Evolutionary conservation across 2,888 invertebrate species (phyloP).

Genomic region (Teleiodes luculella): DNA sequence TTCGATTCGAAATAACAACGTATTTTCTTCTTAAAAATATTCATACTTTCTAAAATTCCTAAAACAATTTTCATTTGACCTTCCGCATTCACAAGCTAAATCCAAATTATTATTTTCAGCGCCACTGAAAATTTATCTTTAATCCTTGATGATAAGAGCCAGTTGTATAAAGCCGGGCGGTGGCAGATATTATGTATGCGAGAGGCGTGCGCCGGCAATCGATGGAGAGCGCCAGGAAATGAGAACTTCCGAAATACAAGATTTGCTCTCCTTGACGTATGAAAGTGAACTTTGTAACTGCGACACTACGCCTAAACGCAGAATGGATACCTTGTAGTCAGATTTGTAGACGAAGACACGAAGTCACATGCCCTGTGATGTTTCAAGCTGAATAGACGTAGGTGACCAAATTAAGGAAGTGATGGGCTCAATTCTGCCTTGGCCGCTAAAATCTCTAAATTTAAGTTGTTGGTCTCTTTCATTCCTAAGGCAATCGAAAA

Average conservation of each 20-base stretch:
- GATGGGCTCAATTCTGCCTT: too few species aligned
- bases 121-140: slow-evolving; percentile 22
- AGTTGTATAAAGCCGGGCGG: slow-evolving; percentile 12
- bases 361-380: too few species aligned
- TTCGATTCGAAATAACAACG: too few species aligned
- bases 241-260: slow-evolving; percentile 36
- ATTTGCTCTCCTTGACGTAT: not conserved
- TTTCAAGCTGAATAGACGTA: too few species aligned
- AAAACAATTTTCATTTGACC: slow-evolving; percentile 23
- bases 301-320: too few species aligned
- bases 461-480: too few species aligned
- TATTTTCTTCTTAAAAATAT: too few species aligned
- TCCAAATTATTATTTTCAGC: not conserved
- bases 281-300: not conserved
- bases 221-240: slow-evolving; percentile 47
- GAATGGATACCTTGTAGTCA: too few species aligned
- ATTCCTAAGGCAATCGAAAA: too few species aligned
- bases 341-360: too few species aligned
- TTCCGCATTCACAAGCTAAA: slow-evolving; percentile 35
- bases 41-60: not conserved
- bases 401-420: too few species aligned
- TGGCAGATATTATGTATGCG: slow-evolving; percentile 48
- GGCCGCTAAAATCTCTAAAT: too few species aligned
- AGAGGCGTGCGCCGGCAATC: slow-evolving; percentile 47
- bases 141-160: slow-evolving; percentile 20